A percentile compares a stretch with the other conserved stretches of the same genome.
Conservation (phyloP, 2,797 vertebrate genomes). For the Pterois miles region DNA sequence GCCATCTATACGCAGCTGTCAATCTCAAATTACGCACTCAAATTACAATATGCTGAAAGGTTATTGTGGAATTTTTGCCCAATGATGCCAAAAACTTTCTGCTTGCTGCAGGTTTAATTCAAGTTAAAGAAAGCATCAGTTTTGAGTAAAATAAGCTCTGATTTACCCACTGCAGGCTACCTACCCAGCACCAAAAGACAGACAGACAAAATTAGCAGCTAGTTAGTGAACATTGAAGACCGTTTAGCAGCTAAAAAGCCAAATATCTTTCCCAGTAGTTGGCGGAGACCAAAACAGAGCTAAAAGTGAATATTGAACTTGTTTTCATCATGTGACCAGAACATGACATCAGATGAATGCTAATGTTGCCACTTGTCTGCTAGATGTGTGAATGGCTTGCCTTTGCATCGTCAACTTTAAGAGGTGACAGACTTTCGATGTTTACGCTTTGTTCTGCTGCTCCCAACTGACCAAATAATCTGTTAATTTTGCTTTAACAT, state of each 20-base stretch:
- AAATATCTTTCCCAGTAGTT: neutral
- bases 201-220: neutral
- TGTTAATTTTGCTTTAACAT: neutral
- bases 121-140: neutral
- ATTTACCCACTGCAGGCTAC: too few relatives aligned
- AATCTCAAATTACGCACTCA: too few relatives aligned
- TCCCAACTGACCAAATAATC: neutral
- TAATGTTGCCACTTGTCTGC: neutral
- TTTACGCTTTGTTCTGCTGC: too few relatives aligned
- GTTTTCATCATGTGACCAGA: neutral
- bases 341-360: neutral
- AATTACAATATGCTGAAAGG: too few relatives aligned
- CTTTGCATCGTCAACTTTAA: too few relatives aligned
- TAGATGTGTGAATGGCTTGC: too few relatives aligned
- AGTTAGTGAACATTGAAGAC: neutral
- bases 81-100: too few relatives aligned
- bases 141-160: neutral
- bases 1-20: too few relatives aligned
- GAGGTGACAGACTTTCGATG: too few relatives aligned
- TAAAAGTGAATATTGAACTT: neutral
- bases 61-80: too few relatives aligned
- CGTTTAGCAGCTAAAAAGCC: neutral
- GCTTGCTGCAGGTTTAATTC: too few relatives aligned
- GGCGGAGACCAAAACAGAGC: neutral
- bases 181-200: neutral